Evolutionary conservation across 2,113 vertebrate species (phyloP).

Genomic region (Benthochromis sp.): DNA sequence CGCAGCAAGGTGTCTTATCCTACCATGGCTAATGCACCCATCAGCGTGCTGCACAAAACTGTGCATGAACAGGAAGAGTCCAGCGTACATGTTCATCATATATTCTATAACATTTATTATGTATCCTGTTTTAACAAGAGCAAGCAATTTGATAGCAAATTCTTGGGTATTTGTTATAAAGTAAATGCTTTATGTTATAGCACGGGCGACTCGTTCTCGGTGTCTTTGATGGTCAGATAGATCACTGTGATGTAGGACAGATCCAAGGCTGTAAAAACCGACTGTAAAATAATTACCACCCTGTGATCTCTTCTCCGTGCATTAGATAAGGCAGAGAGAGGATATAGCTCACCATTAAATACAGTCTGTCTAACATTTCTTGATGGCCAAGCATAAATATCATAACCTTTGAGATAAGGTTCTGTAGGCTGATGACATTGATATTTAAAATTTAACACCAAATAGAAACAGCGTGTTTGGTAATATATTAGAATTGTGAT

Average conservation of each 20-base stretch:
- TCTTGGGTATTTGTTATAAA: neutral
- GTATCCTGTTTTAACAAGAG: neutral
- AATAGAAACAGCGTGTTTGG: neutral
- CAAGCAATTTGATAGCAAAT: neutral
- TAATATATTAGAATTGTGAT: neutral
- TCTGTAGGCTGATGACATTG: neutral
- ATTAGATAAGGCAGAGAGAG: neutral
- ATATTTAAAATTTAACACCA: conserved; percentile 4
- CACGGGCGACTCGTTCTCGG: neutral
- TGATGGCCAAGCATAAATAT: neutral
- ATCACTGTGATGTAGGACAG: neutral
- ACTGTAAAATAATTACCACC: conserved; percentile 32
- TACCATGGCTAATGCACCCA: neutral
- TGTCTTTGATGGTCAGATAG: neutral
- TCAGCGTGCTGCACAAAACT: neutral
- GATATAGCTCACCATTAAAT: conserved; percentile 2
- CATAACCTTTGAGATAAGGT: conserved; percentile 4
- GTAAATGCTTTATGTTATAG: neutral
- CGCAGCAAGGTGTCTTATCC: neutral
- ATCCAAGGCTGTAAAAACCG: neutral
- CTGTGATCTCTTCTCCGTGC: conserved; percentile 1
- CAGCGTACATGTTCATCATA: neutral
- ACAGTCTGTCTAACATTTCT: neutral
- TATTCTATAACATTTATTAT: neutral
- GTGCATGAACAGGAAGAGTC: neutral